phyloP scores from a whole-genome alignment of 2,888 invertebrate species.

The Amphiduros pacificus region DNA sequence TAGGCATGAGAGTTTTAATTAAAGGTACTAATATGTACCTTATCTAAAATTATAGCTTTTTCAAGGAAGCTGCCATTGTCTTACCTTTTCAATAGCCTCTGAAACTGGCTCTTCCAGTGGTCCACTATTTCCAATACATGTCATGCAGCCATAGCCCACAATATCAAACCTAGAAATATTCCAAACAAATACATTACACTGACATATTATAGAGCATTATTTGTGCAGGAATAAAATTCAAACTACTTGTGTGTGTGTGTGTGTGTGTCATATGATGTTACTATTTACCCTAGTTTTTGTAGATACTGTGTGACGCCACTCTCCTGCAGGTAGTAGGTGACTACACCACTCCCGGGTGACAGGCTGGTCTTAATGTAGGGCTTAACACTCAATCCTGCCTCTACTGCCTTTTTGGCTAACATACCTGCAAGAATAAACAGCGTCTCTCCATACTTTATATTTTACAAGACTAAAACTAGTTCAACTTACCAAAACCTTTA shows the following conservation, averaged over 20 bases:
- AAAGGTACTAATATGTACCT: no score
- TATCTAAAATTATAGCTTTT: no score
- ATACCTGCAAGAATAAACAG: constrained; percentile 64
- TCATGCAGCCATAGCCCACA: constrained; percentile 99
- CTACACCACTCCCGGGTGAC: constrained; percentile 94
- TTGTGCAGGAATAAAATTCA: no score
- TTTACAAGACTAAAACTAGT: no score
- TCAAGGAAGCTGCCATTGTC: neutral
- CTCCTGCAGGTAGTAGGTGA: constrained; percentile 85
- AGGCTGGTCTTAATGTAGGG: constrained; percentile 97
- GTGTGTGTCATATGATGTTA: neutral
- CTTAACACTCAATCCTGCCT: constrained; percentile 81
- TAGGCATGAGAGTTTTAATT: no score
- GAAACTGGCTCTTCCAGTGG: constrained; percentile 89
- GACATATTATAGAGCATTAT: neutral
- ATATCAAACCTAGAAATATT: constrained; percentile 71
- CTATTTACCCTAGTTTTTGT: constrained; percentile 72
- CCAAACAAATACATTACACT: neutral
- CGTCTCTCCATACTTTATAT: no score
- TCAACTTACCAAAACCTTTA: no score
- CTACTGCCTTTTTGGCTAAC: constrained; percentile 91
- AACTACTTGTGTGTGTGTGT: neutral
- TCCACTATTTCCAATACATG: constrained; percentile 98
- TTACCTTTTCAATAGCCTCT: constrained; percentile 84
- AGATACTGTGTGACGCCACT: constrained; percentile 89